Conservation (phyloP, 2,113 vertebrate genomes). For the Scopus umbretta region DNA sequence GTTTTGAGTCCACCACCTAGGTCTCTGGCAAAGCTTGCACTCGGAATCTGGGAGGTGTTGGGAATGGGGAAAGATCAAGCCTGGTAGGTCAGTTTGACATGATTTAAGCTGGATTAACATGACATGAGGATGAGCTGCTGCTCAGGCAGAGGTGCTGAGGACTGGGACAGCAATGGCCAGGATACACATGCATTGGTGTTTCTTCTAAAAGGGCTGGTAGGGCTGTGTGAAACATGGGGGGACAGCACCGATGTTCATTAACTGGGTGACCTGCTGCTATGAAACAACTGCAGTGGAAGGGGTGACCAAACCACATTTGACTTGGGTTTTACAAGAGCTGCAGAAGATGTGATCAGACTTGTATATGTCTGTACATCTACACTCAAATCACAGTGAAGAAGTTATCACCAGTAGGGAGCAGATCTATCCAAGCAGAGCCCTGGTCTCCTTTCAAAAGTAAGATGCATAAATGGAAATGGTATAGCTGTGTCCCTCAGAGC, state of each 20-base stretch:
- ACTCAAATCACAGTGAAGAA: not conserved
- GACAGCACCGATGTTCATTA: accelerated
- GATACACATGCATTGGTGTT: accelerated
- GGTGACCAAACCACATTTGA: not conserved
- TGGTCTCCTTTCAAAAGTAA: not conserved
- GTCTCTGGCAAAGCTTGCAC: not conserved
- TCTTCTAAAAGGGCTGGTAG: not conserved
- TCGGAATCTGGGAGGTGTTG: not conserved
- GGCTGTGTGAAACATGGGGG: not conserved
- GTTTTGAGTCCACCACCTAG: not conserved
- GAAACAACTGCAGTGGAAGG: not conserved
- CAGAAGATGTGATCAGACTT: not conserved
- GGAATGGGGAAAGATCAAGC: not conserved
- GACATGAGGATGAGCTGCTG: not conserved
- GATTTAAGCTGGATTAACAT: not conserved
- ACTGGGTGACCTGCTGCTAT: not conserved
- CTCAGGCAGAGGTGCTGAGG: not conserved
- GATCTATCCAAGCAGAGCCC: not conserved
- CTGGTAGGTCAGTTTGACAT: not conserved
- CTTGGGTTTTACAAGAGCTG: not conserved
- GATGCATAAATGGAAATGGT: not conserved
- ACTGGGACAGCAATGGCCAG: no score
- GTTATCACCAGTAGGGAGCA: not conserved
- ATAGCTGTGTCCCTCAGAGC: not conserved
- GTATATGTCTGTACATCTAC: not conserved